Base-by-base conservation (phyloP, 2,797 vertebrate species). In the Nannoperca australis region DNA sequence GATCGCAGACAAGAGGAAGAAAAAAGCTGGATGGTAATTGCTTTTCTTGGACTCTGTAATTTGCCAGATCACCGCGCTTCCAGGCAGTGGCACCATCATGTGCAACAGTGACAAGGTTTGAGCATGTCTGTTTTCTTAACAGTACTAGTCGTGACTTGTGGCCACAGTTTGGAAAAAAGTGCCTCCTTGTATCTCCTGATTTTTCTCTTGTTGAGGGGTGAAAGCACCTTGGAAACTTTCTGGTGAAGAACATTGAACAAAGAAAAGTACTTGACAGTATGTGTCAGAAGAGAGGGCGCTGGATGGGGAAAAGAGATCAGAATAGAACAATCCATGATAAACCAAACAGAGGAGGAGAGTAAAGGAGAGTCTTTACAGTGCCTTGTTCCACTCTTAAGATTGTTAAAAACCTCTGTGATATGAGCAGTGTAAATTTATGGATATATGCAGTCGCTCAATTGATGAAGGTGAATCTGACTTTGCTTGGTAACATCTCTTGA, bases 1-100 rank as follows among this genome's bases (percentile, higher is more conserved):
- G 71, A 51, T 27, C 30, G 42, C 70, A 76, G 65, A 82, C 64
- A 69, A 79, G 56, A 53, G 40, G 24, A 22, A 50, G 38, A 53
- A 44, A 74, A 73, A 67, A 44, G 38, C 50, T 32, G 4, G 34
- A 40, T 49, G 58, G 53, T 74, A 80, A 75, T 76, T 75, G 70
- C 47, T 55, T 66, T 50, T 78, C 55, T 84, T 73, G 44, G 51
- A 34, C 17, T 14, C 59, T 63, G 40, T 78, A 72, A 88, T 85
- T 82, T 24, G n/a, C 10, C 70, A 70, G 59, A 74, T 78, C 76
- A 61, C 24, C 0, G 45, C 22, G 40, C 71, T 78, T 50, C 36
- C 18, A 74, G 47, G 36, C 67, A 55, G 44, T 14, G 32, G 49
- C 73, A 73, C 18, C 44, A 10, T 71, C 20, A 5, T 24, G 50